These are phyloP conservation scores for Microplitis manilae DNA, from an alignment of 2,888 invertebrate species.

Conservation along the genomic window DNA sequence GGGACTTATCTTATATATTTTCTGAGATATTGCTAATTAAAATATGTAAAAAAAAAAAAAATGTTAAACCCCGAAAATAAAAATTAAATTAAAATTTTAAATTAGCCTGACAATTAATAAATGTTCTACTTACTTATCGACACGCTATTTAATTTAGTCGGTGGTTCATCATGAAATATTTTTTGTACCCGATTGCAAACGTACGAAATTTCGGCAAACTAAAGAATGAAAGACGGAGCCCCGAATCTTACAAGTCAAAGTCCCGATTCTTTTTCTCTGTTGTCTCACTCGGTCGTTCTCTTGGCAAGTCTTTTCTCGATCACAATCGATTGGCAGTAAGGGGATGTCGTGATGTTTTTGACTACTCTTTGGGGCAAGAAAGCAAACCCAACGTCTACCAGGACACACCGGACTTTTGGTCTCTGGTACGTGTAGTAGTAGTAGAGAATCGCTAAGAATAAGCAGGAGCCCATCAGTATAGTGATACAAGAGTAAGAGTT, in stretches of 20 bases:
- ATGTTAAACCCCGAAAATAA: not conserved
- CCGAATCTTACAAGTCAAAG: too few species aligned
- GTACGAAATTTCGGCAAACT: not conserved
- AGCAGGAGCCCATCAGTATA: slow-evolving; percentile 13
- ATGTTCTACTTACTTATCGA: slow-evolving; percentile 1
- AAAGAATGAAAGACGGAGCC: not conserved
- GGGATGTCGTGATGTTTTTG: slow-evolving; percentile 1
- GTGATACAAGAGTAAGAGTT: slow-evolving; percentile 41
- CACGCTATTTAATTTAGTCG: not conserved
- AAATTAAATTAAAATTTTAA: slow-evolving; percentile 1
- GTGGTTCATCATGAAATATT: not conserved
- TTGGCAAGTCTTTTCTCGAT: not conserved
- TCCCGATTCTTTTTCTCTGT: too few species aligned
- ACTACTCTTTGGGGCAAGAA: not conserved
- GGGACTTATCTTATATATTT: too few species aligned
- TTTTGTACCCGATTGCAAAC: not conserved
- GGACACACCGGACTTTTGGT: not conserved
- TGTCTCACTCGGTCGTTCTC: not conserved
- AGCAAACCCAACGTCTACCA: not conserved
- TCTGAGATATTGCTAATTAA: not conserved
- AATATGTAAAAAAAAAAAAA: not conserved
- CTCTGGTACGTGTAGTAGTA: not conserved
- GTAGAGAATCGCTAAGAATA: not conserved
- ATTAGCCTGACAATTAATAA: slow-evolving; percentile 1
- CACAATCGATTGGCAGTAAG: not conserved